Evolutionary conservation across 2,113 vertebrate species (phyloP), one percentile per base, ranked within the genome.

Genomic region (Apaloderma vittatum): DNA sequence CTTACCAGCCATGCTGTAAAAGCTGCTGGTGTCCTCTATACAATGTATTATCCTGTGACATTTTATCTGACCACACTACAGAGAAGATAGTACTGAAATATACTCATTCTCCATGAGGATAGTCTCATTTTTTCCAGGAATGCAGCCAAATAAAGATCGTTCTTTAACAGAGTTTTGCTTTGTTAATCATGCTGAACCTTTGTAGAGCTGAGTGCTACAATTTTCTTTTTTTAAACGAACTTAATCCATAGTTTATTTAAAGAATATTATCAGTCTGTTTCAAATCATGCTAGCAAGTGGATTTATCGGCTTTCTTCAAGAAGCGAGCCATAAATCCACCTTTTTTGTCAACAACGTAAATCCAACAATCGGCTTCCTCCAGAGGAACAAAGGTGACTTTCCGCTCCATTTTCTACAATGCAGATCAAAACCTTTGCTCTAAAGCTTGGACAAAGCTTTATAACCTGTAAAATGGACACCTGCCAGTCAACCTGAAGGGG

Each of bases 71-170:
- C 43, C 26, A 22, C 57, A 70, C 36, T 30, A 84, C 32, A 59
- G 43, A 90, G 59, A 94, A 14, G 37, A 26, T 37, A 40, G 68
- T 40, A 75, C 73, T 52, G 65, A 77, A 91, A 91, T 32, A 76
- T 9, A 43, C 21, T 80, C 24, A 15, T 72, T 78, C 73, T 58
- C 88, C 86, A 54, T 30, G 54, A 72, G 58, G 15, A 76, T 12
- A 80, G 17, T 14, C 49, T 73, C 65, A 29, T 24, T 94, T 94
- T 90, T 86, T 54, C 86, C 93, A 95, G 78, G 67, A 94, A 90
- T 0, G 0, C 8, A 80, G 91, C 68, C 91, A 95, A 92, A 82
- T 61, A 85, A 88, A 90, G 37, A 83, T 15, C 2, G 23, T 8
- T 80, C 19, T 80, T 83, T 59, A 74, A 13, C 0, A 80, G 63